Conservation (phyloP, 1,140 invertebrate species). For the Ectropis grisescens region DNA sequence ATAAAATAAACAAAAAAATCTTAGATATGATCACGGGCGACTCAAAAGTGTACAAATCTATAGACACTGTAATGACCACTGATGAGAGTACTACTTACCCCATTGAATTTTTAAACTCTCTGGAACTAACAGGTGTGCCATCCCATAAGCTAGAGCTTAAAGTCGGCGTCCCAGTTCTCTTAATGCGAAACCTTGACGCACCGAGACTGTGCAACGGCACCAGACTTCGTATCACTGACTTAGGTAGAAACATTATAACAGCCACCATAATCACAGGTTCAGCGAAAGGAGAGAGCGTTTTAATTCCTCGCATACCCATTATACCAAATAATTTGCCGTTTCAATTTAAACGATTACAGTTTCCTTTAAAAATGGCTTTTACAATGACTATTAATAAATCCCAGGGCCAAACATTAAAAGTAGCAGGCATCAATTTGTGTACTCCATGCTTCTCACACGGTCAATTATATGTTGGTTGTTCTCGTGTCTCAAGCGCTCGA, state of each 20-base stretch:
- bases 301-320: conserved; percentile 40
- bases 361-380: conserved; percentile 42
- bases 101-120: conserved; percentile 7
- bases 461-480: conserved; percentile 1
- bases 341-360: no score
- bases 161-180: no score
- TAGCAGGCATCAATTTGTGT: conserved; percentile 32
- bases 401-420: conserved; percentile 57
- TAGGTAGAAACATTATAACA: conserved; percentile 17
- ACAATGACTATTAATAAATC: conserved; percentile 68
- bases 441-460: conserved; percentile 1
- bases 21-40: conserved; percentile 2
- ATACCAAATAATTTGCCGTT: conserved; percentile 30
- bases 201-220: conserved; percentile 26
- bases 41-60: conserved; percentile 1
- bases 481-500: no score
- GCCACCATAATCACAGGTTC: conserved; percentile 31
- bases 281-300: conserved; percentile 37
- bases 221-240: conserved; percentile 15
- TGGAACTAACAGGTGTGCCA: conserved; percentile 12
- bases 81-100: conserved; percentile 5
- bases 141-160: no score
- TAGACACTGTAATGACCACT: conserved; percentile 7
- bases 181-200: conserved; percentile 24
- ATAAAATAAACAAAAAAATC: conserved; percentile 7